Evolutionary conservation across 2,797 vertebrate genomes (phyloP).

Genomic region (Falco naumanni): DNA sequence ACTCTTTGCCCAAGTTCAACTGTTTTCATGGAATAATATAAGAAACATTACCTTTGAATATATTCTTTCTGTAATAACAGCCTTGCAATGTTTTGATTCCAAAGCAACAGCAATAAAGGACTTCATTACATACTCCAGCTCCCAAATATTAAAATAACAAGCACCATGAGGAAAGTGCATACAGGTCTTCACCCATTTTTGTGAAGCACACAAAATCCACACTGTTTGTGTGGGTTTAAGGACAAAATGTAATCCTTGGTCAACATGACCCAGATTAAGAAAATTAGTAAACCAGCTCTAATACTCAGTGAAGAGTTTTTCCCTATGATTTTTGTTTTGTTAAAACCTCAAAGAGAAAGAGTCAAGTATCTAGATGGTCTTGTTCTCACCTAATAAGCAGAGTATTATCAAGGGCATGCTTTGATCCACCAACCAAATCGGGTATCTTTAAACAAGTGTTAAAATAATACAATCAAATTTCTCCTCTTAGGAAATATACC

Average conservation of each 20-base stretch:
- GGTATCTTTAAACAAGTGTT: background rate
- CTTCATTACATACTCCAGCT: background rate
- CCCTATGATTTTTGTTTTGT: background rate
- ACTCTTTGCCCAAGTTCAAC: background rate
- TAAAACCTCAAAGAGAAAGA: background rate
- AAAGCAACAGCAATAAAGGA: background rate
- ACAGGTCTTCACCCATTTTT: background rate
- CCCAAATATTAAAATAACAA: background rate
- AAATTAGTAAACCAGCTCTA: background rate
- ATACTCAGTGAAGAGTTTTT: background rate
- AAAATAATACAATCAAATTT: background rate
- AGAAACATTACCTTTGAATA: background rate
- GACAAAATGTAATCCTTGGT: background rate
- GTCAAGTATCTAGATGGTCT: background rate
- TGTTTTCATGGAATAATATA: background rate
- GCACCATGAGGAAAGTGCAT: background rate
- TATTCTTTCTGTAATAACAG: background rate
- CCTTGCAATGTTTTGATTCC: background rate
- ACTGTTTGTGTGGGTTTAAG: background rate
- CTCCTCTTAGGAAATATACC: background rate
- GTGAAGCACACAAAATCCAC: background rate
- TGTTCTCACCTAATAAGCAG: background rate
- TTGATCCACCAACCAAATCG: background rate
- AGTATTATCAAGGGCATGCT: background rate
- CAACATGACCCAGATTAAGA: background rate